phyloP scores from a whole-genome alignment of 2,888 invertebrate genomes.

The Galerucella nymphaeae region DNA sequence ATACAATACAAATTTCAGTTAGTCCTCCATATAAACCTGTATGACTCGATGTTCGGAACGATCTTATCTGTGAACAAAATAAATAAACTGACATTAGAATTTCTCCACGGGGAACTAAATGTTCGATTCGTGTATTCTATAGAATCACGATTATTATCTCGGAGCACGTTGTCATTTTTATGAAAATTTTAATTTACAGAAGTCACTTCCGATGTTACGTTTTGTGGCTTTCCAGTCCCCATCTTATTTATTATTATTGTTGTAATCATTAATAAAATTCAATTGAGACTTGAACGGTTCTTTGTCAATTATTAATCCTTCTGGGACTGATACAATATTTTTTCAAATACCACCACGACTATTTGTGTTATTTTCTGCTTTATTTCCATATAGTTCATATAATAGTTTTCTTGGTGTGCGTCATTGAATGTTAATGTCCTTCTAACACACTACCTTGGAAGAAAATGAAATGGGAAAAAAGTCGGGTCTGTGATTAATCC shows the following conservation, averaged over 20 bases:
- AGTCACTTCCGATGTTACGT: conserved; percentile 41
- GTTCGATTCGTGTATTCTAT: conserved; percentile 55
- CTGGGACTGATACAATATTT: neutral
- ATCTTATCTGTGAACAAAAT: conserved; percentile 49
- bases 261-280: conserved; percentile 20
- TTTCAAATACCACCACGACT: too few relatives aligned
- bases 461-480: too few relatives aligned
- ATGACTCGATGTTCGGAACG: conserved; percentile 26
- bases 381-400: too few relatives aligned
- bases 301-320: neutral
- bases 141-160: conserved; percentile 54
- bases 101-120: conserved; percentile 55
- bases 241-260: neutral
- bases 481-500: too few relatives aligned
- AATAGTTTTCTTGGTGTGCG: too few relatives aligned
- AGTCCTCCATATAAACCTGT: conserved; percentile 10
- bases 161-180: conserved; percentile 54
- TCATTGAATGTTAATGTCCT: too few relatives aligned
- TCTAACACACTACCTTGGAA: too few relatives aligned
- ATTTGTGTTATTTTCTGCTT: too few relatives aligned
- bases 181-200: conserved; percentile 50
- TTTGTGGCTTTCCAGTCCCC: neutral
- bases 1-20: conserved; percentile 20
- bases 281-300: conserved; percentile 11
- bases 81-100: conserved; percentile 55